These are phyloP conservation scores for Athripsodes cinereus DNA, from an alignment of 2,888 invertebrate genomes.

Conservation along the genomic window DNA sequence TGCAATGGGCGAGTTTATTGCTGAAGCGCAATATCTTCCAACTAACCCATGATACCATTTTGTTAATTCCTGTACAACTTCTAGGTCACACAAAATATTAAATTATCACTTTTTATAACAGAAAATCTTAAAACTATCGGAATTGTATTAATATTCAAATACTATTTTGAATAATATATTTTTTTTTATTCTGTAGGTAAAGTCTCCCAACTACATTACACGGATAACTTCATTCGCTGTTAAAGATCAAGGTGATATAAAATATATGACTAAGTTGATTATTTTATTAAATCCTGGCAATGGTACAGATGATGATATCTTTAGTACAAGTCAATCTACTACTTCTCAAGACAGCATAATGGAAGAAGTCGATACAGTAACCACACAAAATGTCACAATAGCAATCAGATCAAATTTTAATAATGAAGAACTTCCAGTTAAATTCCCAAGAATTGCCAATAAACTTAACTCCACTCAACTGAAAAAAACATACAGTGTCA, in stretches of 20 bases:
- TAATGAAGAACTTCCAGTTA: no score
- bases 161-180: no score
- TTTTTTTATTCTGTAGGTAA: conserved; percentile 13
- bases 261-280: conserved; percentile 8
- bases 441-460: no score
- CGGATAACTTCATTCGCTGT: conserved; percentile 10
- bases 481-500: no score
- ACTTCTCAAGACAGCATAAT: neutral
- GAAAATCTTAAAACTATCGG: no score
- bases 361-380: no score
- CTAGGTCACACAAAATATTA: neutral
- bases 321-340: neutral
- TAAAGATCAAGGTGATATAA: conserved; percentile 2
- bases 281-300: neutral
- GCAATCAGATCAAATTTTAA: neutral
- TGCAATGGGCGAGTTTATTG: no score
- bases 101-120: no score
- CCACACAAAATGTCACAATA: neutral
- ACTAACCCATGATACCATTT: no score
- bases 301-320: neutral
- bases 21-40: no score
- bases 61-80: neutral
- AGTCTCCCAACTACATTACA: conserved; percentile 14
- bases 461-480: no score
- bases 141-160: no score